phyloP scores from a whole-genome alignment of 2,113 vertebrate genomes.

The Spilogale gracilis region DNA sequence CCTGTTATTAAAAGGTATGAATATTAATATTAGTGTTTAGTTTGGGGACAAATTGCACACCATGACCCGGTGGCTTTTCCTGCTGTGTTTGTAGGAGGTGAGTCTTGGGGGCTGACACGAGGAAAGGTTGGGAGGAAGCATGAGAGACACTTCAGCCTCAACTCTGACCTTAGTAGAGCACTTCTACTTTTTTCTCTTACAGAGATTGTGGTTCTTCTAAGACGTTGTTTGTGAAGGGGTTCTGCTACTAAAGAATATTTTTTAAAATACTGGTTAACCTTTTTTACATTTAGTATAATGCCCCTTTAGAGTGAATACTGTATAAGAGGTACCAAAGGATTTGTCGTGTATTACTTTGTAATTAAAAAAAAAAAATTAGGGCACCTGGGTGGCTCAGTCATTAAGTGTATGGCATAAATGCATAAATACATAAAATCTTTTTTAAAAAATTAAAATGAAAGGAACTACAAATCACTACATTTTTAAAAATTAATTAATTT shows the following conservation, averaged over 20 bases:
- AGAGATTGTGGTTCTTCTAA: conserved; percentile 8
- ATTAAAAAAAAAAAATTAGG: neutral
- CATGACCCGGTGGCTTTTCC: neutral
- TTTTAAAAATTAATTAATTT: no score
- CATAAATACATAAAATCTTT: no score
- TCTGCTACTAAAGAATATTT: conserved; percentile 25
- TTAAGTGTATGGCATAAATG: no score
- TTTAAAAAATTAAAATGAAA: neutral
- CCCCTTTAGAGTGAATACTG: conserved; percentile 18
- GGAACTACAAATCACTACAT: neutral
- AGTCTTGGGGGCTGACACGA: neutral
- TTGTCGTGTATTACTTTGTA: conserved; percentile 23
- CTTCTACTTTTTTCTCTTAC: neutral
- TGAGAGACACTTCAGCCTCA: neutral
- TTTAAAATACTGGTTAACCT: neutral
- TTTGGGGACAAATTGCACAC: neutral
- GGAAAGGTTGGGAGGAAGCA: neutral
- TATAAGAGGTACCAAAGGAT: conserved; percentile 13
- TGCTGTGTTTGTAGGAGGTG: neutral
- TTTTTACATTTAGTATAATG: conserved; percentile 21
- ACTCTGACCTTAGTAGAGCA: neutral
- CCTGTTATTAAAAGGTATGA: neutral
- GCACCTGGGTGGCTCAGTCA: no score
- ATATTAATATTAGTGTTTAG: conserved; percentile 32
- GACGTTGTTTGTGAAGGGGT: neutral